Conservation (phyloP, 2,888 invertebrate species). For the Athripsodes cinereus region DNA sequence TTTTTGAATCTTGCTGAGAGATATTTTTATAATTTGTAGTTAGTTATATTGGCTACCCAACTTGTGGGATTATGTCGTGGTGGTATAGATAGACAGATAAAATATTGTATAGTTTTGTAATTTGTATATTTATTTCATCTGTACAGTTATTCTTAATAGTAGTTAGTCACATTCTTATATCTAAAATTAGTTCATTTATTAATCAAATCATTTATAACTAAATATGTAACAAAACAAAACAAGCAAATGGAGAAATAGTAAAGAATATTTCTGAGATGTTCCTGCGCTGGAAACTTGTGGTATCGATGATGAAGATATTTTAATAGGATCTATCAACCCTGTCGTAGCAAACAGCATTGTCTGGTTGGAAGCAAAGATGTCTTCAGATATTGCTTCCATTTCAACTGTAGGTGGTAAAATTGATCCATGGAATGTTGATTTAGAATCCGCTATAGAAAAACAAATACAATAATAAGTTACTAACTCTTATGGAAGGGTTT, state of each 20-base stretch:
- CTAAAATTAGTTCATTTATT: not conserved
- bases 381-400: not conserved
- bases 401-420: not conserved
- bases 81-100: too few relatives aligned
- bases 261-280: not conserved
- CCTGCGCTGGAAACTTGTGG: not conserved
- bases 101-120: too few relatives aligned
- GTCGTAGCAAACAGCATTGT: not conserved
- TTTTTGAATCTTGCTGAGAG: too few relatives aligned
- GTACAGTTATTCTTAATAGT: too few relatives aligned
- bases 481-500: not conserved
- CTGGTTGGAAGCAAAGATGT: not conserved
- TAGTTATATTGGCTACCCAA: too few relatives aligned
- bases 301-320: not conserved
- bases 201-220: not conserved
- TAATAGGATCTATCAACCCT: not conserved
- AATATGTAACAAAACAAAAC: not conserved
- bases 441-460: not conserved
- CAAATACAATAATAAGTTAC: not conserved
- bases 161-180: too few relatives aligned
- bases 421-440: not conserved
- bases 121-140: too few relatives aligned
- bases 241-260: not conserved
- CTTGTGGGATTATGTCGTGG: too few relatives aligned
- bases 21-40: too few relatives aligned